These are phyloP conservation scores for Diarsia mendica DNA, from an alignment of 2,888 invertebrate genomes.

Conservation along the genomic window DNA sequence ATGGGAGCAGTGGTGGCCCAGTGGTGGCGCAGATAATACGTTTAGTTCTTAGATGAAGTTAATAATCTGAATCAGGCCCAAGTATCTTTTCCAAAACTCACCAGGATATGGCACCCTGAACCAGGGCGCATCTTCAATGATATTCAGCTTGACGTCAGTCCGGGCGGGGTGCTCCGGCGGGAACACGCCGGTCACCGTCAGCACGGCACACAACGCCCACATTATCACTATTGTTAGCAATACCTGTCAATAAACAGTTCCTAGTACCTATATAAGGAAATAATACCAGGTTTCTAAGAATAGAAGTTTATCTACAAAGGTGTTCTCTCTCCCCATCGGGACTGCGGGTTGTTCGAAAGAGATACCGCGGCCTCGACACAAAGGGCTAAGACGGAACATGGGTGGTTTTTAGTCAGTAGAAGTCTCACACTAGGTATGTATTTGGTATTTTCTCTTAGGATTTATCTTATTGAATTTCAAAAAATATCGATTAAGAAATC, in stretches of 20 bases:
- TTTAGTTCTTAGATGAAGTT: too few relatives aligned
- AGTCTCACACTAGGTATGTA: too few relatives aligned
- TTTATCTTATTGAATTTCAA: not conserved
- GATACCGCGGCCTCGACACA: too few relatives aligned
- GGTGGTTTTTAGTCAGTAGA: too few relatives aligned
- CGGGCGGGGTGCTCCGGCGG: constrained; percentile 92
- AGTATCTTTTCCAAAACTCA: constrained; percentile 64
- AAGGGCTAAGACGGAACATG: too few relatives aligned
- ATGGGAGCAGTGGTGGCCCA: too few relatives aligned
- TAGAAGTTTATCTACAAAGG: not conserved
- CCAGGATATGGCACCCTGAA: constrained; percentile 95
- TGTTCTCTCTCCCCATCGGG: too few relatives aligned
- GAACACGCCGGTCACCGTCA: constrained; percentile 92
- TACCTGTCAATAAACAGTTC: constrained; percentile 86
- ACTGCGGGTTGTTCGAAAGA: too few relatives aligned
- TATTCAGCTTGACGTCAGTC: constrained; percentile 93
- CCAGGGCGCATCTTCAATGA: constrained; percentile 94
- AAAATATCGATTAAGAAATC: not conserved
- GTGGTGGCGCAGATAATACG: too few relatives aligned
- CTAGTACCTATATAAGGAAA: not conserved
- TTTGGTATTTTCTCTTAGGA: too few relatives aligned
- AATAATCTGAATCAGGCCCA: not conserved
- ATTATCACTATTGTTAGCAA: constrained; percentile 93
- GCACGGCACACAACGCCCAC: constrained; percentile 93
- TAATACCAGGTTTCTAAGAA: constrained; percentile 2